Percentiles rank a stretch among this genome's conserved stretches.
Conservation (phyloP, 23 tunicate species). For the Trididemnum miniatum region DNA sequence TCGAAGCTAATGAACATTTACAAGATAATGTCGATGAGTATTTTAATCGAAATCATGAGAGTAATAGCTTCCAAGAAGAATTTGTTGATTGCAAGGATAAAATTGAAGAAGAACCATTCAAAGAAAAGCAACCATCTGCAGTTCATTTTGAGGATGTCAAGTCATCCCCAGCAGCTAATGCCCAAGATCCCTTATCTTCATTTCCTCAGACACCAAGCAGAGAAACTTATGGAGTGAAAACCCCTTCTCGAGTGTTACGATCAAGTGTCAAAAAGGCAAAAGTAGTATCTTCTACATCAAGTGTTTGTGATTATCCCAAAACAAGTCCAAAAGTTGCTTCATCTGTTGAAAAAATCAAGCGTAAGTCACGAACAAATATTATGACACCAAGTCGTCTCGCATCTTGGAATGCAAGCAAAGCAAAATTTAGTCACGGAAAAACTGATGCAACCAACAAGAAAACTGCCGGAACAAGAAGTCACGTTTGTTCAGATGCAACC, state of each 20-base stretch:
- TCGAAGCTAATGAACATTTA: constrained; percentile 31
- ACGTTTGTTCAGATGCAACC: background rate
- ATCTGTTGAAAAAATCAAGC: too few species aligned
- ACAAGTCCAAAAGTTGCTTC: background rate
- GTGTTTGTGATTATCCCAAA: background rate
- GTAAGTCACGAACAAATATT: too few species aligned
- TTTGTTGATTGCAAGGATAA: background rate
- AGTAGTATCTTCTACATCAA: background rate
- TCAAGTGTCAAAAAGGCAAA: background rate
- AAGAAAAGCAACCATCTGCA: background rate
- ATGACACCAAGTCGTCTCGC: constrained; percentile 59
- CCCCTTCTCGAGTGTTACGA: constrained; percentile 2
- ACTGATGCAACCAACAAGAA: background rate
- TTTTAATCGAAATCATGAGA: constrained; percentile 6
- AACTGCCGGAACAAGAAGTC: background rate
- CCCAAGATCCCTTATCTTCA: background rate
- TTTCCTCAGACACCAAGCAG: background rate
- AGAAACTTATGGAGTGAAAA: constrained; percentile 12
- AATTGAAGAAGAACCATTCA: background rate
- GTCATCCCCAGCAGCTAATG: background rate
- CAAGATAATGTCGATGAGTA: background rate
- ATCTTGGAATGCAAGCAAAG: constrained; percentile 30
- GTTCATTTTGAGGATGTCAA: background rate
- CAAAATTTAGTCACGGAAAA: background rate
- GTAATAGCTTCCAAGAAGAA: background rate